Percentiles rank a stretch among this genome's conserved stretches.
These are phyloP conservation scores for Leucoraja ocellata DNA, from an alignment of 2,797 vertebrate species.

Conservation along the genomic window DNA sequence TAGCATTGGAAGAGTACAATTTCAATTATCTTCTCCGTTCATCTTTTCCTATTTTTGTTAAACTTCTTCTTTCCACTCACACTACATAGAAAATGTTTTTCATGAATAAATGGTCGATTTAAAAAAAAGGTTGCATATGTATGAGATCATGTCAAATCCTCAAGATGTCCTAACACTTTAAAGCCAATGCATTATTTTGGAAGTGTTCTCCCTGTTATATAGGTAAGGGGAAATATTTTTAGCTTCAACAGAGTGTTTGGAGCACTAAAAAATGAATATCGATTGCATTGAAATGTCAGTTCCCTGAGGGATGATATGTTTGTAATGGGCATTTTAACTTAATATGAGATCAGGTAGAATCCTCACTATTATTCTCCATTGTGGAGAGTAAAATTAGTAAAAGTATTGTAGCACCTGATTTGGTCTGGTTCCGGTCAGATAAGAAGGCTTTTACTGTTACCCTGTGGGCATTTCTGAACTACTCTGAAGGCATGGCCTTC, in stretches of 20 bases:
- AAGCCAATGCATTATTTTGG: not conserved
- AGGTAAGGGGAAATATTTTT: not conserved
- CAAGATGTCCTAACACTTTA: not conserved
- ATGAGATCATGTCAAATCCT: not conserved
- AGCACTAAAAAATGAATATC: not conserved
- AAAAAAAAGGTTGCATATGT: not conserved
- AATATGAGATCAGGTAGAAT: not conserved
- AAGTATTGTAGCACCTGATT: not conserved
- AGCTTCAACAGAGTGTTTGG: not conserved
- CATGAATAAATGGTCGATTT: not conserved
- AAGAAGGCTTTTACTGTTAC: not conserved
- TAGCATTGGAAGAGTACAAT: not conserved
- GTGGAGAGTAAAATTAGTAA: not conserved
- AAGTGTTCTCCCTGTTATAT: not conserved
- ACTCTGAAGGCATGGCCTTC: not conserved
- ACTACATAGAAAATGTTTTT: not conserved
- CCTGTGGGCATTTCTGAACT: not conserved
- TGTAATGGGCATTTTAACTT: not conserved
- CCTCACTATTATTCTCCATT: not conserved
- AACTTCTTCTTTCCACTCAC: not conserved
- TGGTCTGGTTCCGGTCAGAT: not conserved
- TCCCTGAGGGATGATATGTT: not conserved
- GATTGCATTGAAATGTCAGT: not conserved
- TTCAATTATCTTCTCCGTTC: not conserved
- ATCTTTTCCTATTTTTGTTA: not conserved